phyloP scores from a whole-genome alignment of 2,113 vertebrate species.

The Scalopus aquaticus region DNA sequence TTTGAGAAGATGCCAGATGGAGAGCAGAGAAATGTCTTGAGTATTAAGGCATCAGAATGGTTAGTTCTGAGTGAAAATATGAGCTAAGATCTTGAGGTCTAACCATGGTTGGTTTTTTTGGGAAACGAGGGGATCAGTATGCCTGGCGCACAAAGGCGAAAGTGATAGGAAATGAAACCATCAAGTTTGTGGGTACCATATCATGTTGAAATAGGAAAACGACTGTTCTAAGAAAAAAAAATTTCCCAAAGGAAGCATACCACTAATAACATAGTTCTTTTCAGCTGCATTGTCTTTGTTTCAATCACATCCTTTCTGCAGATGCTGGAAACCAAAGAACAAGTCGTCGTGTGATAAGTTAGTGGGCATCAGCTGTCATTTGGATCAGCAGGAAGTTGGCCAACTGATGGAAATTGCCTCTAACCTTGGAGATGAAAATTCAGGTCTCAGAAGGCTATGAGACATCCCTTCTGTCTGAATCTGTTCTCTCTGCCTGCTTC shows the following conservation, averaged over 20 bases:
- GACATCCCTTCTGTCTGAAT: not conserved
- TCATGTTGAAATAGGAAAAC: slow-evolving; percentile 46
- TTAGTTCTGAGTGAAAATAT: not conserved
- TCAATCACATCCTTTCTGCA: slow-evolving; percentile 26
- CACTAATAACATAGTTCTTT: slow-evolving; percentile 71
- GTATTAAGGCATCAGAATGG: not conserved
- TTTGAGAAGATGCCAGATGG: not conserved
- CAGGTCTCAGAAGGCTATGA: slow-evolving; percentile 52
- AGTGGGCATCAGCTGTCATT: slow-evolving; percentile 53
- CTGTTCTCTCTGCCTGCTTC: not conserved
- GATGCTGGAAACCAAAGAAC: slow-evolving; percentile 33
- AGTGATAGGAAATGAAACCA: slow-evolving; percentile 2
- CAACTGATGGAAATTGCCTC: slow-evolving; percentile 40
- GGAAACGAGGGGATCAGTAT: not conserved
- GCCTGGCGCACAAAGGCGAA: not conserved
- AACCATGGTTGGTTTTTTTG: not conserved
- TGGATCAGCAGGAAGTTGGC: slow-evolving; percentile 43
- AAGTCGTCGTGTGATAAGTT: not conserved
- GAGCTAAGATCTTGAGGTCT: not conserved
- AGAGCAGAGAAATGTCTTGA: not conserved
- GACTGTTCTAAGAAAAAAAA: slow-evolving; percentile 72
- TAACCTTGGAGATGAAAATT: slow-evolving; percentile 36
- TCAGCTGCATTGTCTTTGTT: slow-evolving; percentile 50
- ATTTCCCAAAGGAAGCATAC: slow-evolving; percentile 68
- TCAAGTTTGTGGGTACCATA: not conserved